These are phyloP conservation scores for Anoplophora glabripennis DNA, from an alignment of 1,140 invertebrate species.

Conservation along the genomic window DNA sequence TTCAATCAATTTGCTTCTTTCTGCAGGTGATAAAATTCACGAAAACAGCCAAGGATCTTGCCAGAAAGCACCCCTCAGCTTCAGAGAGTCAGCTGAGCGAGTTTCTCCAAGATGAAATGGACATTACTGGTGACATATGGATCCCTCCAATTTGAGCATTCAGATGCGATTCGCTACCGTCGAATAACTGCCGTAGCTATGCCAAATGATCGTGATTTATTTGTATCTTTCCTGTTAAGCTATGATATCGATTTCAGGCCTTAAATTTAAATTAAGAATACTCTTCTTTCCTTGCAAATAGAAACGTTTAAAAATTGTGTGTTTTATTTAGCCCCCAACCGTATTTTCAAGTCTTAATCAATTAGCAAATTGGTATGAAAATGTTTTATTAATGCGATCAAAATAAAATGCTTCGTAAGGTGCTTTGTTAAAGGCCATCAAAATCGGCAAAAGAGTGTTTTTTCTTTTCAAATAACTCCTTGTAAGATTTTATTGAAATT, in stretches of 20 bases:
- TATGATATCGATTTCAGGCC: not conserved
- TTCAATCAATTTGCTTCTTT: not conserved
- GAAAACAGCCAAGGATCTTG: constrained; percentile 39
- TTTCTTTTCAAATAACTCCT: too few relatives aligned
- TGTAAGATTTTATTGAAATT: too few relatives aligned
- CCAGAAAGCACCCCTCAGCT: constrained; percentile 40
- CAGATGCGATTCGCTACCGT: not conserved
- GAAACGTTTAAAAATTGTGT: too few relatives aligned
- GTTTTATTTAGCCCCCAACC: not conserved
- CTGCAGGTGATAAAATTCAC: constrained; percentile 43
- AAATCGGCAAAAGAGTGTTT: too few relatives aligned
- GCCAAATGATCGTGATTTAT: constrained; percentile 16
- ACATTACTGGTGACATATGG: constrained; percentile 42
- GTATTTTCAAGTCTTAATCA: too few relatives aligned
- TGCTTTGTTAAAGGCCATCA: too few relatives aligned
- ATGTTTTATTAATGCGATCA: too few relatives aligned
- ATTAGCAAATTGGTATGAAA: too few relatives aligned
- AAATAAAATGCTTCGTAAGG: too few relatives aligned
- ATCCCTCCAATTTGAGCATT: constrained; percentile 34
- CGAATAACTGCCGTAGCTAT: not conserved
- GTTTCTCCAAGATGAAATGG: constrained; percentile 37
- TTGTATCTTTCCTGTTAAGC: not conserved
- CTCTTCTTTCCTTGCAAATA: not conserved
- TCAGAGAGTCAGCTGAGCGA: constrained; percentile 44
- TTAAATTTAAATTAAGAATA: constrained; percentile 4